Evolutionary conservation across 2,888 invertebrate genomes (phyloP), one percentile per base, ranked within the genome.

Genomic region (Athetis lepigone): DNA sequence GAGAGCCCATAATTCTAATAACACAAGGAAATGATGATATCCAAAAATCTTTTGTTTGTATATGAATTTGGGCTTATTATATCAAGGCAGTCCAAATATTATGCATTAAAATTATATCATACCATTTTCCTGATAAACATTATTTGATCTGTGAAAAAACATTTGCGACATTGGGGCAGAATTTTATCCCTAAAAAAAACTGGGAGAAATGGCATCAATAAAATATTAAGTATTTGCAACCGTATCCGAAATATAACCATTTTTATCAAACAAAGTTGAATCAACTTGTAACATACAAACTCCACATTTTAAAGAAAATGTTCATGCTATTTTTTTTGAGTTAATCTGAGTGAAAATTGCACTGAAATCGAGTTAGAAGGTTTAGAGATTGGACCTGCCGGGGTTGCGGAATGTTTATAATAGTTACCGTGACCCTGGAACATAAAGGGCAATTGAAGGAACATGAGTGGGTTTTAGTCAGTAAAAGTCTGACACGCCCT

Each of bases 141-240:
- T 42, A 11, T 36, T 65, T 42, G 21, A 40, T 33, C 29, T 36
- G 16, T 40, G 18, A 45, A 46, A 49, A 57, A 37, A 43, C 36
- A 29, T 29, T 13, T 33, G 13, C 19, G 43, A 29, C 40, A 42
- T 66, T 50, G 50, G 33, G 8, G 27, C 43, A 49, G 47, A 18
- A 29, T 68, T 13, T 29, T n/a, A 25, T 33, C 49, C 21, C n/a
- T n/a, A n/a, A 19, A 55, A 42, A 11, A 23, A 19, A 1, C 19
- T 49, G 47, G 47, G 70, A 70, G 37, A 68, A 37, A 55, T 39
- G 4, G 5, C 29, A 18, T 33, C 39, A 59, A 55, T n/a, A 0
- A 65, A 33, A 21, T 40, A 6, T 21, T n/a, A 8, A 40, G 27
- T 13, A n/a, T 33, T 13, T 33, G n/a, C n/a, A n/a, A n/a, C n/a